phyloP scores from a whole-genome alignment of 2,888 invertebrate species.

The Tenthredo amoena region DNA sequence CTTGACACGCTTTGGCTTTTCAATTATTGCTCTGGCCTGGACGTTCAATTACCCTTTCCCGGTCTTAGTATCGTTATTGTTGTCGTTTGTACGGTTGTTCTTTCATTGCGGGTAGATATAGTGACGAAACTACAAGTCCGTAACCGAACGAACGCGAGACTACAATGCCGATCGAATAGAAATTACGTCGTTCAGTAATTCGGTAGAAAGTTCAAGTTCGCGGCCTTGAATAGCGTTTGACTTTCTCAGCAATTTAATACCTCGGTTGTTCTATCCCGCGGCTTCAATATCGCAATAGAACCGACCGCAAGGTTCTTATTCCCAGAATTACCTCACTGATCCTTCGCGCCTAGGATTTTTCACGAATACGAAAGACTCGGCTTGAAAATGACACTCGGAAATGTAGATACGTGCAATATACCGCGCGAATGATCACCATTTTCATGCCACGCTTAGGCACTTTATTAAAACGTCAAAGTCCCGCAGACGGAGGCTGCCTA shows the following conservation, averaged over 20 bases:
- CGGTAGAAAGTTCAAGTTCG: constrained; percentile 11
- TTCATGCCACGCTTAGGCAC: not conserved
- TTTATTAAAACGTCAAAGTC: constrained; percentile 16
- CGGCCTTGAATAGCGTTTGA: not conserved
- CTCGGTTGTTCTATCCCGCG: not conserved
- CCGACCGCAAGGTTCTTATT: not conserved
- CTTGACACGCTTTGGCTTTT: constrained; percentile 50
- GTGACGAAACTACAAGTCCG: not conserved
- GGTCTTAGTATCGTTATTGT: constrained; percentile 10
- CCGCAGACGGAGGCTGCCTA: not conserved
- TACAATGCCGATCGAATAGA: not conserved
- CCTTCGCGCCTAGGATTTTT: not conserved
- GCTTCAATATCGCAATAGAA: not conserved
- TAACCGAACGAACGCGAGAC: not conserved
- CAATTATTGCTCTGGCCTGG: constrained; percentile 24
- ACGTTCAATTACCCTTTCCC: constrained; percentile 44
- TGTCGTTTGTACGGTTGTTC: not conserved
- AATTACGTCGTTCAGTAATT: not conserved
- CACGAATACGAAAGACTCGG: not conserved
- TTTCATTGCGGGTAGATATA: not conserved
- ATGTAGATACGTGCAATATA: not conserved
- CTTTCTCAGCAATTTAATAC: not conserved
- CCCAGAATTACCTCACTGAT: not conserved
- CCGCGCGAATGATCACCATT: not conserved
- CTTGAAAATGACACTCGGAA: not conserved